A percentile compares a stretch with the other conserved stretches of the same genome.
Conservation (phyloP, 2,797 vertebrate species). For the Lutjanus campechanus region DNA sequence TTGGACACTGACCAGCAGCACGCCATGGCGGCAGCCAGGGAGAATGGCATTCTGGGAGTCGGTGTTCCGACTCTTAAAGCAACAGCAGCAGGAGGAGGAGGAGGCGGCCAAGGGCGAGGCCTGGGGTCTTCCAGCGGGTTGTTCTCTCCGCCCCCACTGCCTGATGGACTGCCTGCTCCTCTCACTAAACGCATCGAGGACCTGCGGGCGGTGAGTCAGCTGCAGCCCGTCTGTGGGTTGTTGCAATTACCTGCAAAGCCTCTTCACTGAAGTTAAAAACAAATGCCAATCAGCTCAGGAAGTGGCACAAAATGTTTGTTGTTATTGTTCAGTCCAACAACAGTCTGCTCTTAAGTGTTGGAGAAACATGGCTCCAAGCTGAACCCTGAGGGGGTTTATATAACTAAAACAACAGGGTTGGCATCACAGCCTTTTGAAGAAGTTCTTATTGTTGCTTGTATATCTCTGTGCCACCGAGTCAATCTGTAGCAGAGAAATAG, state of each 20-base stretch:
- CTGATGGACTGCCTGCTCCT: constrained; percentile 91
- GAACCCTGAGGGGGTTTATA: constrained; percentile 36
- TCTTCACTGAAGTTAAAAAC: constrained; percentile 53
- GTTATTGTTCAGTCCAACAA: constrained; percentile 36
- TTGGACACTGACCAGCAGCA: constrained; percentile 88
- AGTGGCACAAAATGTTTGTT: constrained; percentile 52
- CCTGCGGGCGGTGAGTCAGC: constrained; percentile 90
- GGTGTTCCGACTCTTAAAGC: constrained; percentile 66
- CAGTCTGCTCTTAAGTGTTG: constrained; percentile 18
- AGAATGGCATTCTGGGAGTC: constrained; percentile 87
- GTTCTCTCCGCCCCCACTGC: constrained; percentile 91
- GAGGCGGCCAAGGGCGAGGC: constrained; percentile 79
- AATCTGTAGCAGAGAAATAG: constrained; percentile 14
- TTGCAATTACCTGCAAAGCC: constrained; percentile 49
- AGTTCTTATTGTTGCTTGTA: constrained; percentile 26
- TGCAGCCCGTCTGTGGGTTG: constrained; percentile 41
- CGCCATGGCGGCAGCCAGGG: constrained; percentile 83
- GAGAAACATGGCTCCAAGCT: constrained; percentile 34
- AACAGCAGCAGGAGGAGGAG: constrained; percentile 18
- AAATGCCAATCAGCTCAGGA: constrained; percentile 40
- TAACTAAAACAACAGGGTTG: constrained; percentile 41
- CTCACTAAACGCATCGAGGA: constrained; percentile 96
- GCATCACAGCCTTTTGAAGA: constrained; percentile 24
- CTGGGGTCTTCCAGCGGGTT: constrained; percentile 84
- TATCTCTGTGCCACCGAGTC: constrained; percentile 4